phyloP scores from a whole-genome alignment of 2,113 vertebrate species.

The Pygoscelis adeliae region DNA sequence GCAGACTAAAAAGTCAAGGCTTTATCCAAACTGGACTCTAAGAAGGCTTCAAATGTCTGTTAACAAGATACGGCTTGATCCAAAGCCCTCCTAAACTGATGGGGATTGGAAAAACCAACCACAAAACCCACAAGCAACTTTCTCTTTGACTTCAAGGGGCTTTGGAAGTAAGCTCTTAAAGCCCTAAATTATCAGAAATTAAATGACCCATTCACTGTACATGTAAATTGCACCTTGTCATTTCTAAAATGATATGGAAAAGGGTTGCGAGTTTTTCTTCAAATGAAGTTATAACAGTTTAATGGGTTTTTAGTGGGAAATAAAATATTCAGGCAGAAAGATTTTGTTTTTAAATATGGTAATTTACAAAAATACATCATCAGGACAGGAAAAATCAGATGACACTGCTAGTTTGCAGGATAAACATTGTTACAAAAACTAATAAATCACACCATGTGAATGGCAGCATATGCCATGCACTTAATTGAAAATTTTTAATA shows the following conservation, averaged over 20 bases:
- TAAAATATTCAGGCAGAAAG: not conserved
- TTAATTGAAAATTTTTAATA: slow-evolving; percentile 17
- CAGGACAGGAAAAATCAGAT: slow-evolving; percentile 14
- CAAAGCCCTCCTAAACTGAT: not conserved
- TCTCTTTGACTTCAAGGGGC: not conserved
- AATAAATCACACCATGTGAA: slow-evolving; percentile 20
- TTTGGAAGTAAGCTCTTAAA: slow-evolving; percentile 40
- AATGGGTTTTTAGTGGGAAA: not conserved
- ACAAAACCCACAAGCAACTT: not conserved
- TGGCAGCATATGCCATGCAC: slow-evolving; percentile 52
- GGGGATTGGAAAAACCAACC: not conserved
- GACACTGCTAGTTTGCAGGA: not conserved
- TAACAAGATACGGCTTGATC: not conserved
- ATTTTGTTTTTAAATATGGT: slow-evolving; percentile 21
- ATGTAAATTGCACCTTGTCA: slow-evolving; percentile 2
- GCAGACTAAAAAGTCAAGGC: slow-evolving; percentile 59
- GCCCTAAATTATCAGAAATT: slow-evolving; percentile 35
- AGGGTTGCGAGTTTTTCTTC: not conserved
- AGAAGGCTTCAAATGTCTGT: slow-evolving; percentile 36
- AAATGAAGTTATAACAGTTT: not conserved
- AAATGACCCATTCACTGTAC: not conserved
- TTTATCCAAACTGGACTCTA: slow-evolving; percentile 43
- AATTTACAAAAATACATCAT: slow-evolving; percentile 61
- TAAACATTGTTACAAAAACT: slow-evolving; percentile 37
- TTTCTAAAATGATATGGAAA: not conserved